Evolutionary conservation across 92 coral and sea anemone genomes (phyloP).

Genomic region (Paramuricea clavata): DNA sequence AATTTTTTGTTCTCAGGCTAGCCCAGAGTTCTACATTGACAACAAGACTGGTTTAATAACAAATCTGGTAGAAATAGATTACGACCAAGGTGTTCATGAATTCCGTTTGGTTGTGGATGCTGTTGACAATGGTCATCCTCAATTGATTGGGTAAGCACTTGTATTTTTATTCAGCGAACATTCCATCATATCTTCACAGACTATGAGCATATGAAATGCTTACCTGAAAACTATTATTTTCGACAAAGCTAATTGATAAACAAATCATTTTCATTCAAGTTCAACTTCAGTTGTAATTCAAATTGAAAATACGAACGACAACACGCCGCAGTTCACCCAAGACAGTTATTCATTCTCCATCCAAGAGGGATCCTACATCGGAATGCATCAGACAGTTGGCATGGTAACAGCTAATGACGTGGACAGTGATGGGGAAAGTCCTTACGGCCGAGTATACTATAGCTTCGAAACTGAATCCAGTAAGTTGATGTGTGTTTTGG

Average conservation of each 20-base stretch:
- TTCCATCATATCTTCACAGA: too few species aligned
- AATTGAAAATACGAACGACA: conserved; percentile 87
- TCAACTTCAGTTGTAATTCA: conserved; percentile 81
- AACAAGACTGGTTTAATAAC: conserved; percentile 71
- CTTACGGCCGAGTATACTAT: conserved; percentile 78
- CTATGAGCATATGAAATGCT: too few species aligned
- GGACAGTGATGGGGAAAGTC: conserved; percentile 78
- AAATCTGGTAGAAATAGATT: conserved; percentile 77
- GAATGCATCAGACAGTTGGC: conserved; percentile 73
- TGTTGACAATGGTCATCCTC: conserved; percentile 82
- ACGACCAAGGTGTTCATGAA: conserved; percentile 67
- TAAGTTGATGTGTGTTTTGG: conserved; percentile 40
- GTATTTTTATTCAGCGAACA: neutral
- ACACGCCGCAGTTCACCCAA: conserved; percentile 79
- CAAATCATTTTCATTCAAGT: conserved; percentile 43
- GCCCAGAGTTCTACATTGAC: conserved; percentile 80
- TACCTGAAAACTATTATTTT: too few species aligned
- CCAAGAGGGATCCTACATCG: conserved; percentile 83
- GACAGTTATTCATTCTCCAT: conserved; percentile 72
- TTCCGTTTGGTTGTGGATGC: conserved; percentile 80
- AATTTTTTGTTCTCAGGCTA: conserved; percentile 54
- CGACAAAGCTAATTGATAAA: too few species aligned
- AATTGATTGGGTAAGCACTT: conserved; percentile 76
- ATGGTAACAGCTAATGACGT: conserved; percentile 78
- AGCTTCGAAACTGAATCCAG: conserved; percentile 92